Evolutionary conservation across 2,888 invertebrate genomes (phyloP).

Genomic region (Andrena flavipes): DNA sequence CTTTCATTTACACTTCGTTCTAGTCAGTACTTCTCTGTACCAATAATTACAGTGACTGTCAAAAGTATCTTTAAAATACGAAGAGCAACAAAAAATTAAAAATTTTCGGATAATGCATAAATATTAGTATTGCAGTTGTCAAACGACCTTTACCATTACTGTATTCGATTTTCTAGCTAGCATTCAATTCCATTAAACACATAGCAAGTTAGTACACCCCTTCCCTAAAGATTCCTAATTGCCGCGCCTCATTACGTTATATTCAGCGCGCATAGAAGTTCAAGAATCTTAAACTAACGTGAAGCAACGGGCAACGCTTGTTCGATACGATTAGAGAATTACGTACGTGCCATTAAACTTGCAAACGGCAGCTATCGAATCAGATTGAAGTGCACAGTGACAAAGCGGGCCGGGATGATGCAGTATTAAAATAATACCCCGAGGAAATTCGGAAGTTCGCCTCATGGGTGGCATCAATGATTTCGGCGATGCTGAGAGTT

Average conservation of each 20-base stretch:
- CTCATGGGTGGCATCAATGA: slow-evolving; percentile 52
- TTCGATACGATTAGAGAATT: background rate
- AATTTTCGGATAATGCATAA: no score
- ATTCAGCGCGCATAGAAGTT: background rate
- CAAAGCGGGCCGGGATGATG: background rate
- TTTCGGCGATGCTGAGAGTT: slow-evolving; percentile 42
- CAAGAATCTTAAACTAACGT: background rate
- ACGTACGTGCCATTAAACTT: background rate
- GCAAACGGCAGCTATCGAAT: background rate
- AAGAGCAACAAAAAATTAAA: no score
- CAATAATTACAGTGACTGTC: no score
- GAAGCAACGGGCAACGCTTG: background rate
- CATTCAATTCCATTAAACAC: no score
- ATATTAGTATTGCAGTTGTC: no score
- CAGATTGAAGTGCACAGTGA: slow-evolving; percentile 1
- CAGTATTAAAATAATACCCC: slow-evolving; percentile 21
- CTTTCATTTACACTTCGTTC: no score
- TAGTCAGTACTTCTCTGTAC: no score
- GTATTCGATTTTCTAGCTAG: no score
- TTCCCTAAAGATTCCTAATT: no score
- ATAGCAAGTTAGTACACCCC: no score
- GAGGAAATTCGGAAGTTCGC: slow-evolving; percentile 40
- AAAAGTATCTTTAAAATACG: no score
- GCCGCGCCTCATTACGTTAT: background rate
- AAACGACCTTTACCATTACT: no score